Evolutionary conservation across 1,140 invertebrate species (phyloP), one percentile per base, ranked within the genome.

Genomic region (Temnothorax longispinosus): DNA sequence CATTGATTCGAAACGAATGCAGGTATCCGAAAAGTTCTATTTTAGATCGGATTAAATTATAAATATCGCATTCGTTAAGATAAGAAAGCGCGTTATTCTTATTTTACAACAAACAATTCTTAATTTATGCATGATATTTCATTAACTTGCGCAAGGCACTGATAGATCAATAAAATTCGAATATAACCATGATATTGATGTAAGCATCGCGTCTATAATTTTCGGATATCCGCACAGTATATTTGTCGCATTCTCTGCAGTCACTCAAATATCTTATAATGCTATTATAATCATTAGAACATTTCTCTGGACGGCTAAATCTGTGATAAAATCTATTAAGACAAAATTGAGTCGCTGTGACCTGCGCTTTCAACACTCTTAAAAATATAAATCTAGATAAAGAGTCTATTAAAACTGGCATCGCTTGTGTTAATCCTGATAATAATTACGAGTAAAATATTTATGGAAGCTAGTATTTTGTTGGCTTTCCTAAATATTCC

Each of bases 241-340:
- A 71, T 77, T 88, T 84, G 76, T 88, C 86, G 72, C 81, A 90
- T 90, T 90, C 88, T 89, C 88, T 90, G 88, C 89, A 90, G 89
- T 90, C 88, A 87, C 85, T 90, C 75, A 80, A 87, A 75, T 90
- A 88, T 87, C 60, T 88, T 90, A 88, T 67, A 87, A 84, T 76
- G 71, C 76, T 90, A 88, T 85, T 65, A 60, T 76, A 85, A 88
- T 82, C 62, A 27, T 91, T 90, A 90, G 75, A 88, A 90, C 90
- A 85, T 87, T 41, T 78, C 44, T 86, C 60, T 90, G 90, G 90
- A 91, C 90, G 90, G 90, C 87, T 91, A 91, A 90, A 87, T 87
- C 87, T 87, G 86, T 85, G 88, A 87, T 87, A 85, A 89, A 85
- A 90, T 87, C 41, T 78, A 50, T 77, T 54, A 76, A 72, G 52